Conservation (phyloP, 2,888 invertebrate genomes). For the Polylopha cassiicola region DNA sequence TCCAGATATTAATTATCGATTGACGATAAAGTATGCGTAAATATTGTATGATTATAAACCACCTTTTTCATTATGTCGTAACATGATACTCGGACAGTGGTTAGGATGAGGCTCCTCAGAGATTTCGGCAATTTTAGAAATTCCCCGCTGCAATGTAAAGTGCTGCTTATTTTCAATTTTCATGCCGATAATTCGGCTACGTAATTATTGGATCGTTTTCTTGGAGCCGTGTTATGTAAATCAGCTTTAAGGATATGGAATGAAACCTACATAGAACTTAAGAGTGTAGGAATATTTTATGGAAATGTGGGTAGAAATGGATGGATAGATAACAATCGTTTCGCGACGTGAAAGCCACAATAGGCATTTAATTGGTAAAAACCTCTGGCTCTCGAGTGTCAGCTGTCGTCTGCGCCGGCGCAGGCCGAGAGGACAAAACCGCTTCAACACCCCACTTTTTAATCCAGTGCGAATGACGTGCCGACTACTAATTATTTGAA, state of each 20-base stretch:
- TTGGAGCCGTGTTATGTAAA: too few species aligned
- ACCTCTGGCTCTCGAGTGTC: constrained; percentile 40
- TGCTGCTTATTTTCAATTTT: constrained; percentile 5
- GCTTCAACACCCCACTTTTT: constrained; percentile 50
- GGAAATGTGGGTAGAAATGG: too few species aligned
- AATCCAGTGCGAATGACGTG: constrained; percentile 49
- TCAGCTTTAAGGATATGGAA: too few species aligned
- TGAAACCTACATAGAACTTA: too few species aligned
- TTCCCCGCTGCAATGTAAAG: constrained; percentile 12
- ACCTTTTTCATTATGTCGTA: constrained; percentile 33
- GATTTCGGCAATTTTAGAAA: constrained; percentile 23
- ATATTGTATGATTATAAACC: constrained; percentile 48
- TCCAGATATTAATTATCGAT: constrained; percentile 76
- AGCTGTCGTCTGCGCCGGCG: constrained; percentile 65
- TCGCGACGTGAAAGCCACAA: constrained; percentile 36
- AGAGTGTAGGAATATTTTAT: too few species aligned
- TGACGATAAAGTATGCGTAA: constrained; percentile 71
- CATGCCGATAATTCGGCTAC: not conserved
- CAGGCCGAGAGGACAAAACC: constrained; percentile 45
- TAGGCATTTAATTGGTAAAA: constrained; percentile 46
- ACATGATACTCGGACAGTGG: constrained; percentile 22
- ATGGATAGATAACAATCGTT: constrained; percentile 31
- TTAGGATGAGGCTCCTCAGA: constrained; percentile 21
- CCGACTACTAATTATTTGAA: constrained; percentile 35
- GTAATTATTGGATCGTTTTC: too few species aligned